Percentiles rank a stretch among this genome's conserved stretches.
Conservation (phyloP, 2,797 vertebrate genomes). For the Mormyrops attenuatus region DNA sequence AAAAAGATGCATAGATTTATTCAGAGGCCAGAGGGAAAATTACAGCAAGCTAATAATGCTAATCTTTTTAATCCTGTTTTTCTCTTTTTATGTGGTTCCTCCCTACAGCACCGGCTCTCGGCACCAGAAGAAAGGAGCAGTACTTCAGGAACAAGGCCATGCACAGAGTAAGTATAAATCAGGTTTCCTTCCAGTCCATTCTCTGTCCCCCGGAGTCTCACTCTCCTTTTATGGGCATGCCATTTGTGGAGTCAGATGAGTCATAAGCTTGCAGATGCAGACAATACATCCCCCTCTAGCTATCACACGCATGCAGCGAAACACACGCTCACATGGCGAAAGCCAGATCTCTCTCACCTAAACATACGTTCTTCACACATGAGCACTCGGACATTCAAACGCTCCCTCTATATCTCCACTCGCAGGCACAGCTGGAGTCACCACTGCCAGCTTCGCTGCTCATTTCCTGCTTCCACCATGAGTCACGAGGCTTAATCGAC, state of each 20-base stretch:
- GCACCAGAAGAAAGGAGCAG: neutral
- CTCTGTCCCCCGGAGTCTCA: neutral
- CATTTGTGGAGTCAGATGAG: constrained; percentile 3
- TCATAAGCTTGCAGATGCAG: neutral
- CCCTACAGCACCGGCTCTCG: neutral
- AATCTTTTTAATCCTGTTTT: neutral
- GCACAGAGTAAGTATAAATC: neutral
- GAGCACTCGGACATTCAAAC: neutral
- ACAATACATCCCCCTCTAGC: neutral
- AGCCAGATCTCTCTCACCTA: neutral
- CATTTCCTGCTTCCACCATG: neutral
- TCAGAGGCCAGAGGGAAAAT: neutral
- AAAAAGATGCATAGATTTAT: neutral
- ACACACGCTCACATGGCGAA: constrained; percentile 15
- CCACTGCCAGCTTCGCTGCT: neutral
- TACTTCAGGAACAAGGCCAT: neutral
- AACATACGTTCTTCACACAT: neutral
- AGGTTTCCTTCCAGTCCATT: neutral
- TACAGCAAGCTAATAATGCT: neutral
- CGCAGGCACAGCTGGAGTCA: neutral
- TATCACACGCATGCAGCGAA: constrained; percentile 22
- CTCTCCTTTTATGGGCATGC: neutral
- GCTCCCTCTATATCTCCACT: neutral
- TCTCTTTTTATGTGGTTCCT: neutral
- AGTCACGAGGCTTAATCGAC: constrained; percentile 1